A percentile compares a stretch with the other conserved stretches of the same genome.
phyloP scores from a whole-genome alignment of 2,113 vertebrate genomes.

The Diglossa brunneiventris region DNA sequence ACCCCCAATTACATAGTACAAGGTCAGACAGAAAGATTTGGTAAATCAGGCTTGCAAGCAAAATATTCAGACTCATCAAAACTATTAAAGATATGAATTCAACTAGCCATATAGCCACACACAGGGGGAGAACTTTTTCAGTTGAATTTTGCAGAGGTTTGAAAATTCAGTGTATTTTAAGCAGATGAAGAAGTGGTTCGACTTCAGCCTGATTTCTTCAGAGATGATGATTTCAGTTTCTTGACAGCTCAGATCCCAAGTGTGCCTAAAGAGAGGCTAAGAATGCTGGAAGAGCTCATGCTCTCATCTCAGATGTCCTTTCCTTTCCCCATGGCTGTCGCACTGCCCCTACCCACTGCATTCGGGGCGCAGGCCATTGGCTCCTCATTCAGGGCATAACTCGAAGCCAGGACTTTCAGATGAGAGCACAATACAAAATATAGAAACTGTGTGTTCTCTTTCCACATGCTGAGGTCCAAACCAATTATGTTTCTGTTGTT shows the following conservation, averaged over 20 bases:
- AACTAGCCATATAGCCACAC: not conserved
- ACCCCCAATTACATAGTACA: not conserved
- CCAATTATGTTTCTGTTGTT: not conserved
- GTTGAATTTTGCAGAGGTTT: not conserved
- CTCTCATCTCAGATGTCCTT: not conserved
- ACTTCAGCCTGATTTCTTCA: not conserved
- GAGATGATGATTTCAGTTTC: not conserved
- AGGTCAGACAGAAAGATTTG: not conserved
- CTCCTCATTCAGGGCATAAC: not conserved
- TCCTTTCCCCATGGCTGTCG: accelerated
- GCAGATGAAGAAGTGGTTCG: not conserved
- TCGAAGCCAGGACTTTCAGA: not conserved
- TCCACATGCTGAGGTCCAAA: not conserved
- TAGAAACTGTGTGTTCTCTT: not conserved
- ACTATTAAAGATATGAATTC: not conserved
- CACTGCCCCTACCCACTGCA: not conserved
- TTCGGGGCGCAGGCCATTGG: not conserved
- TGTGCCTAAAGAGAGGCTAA: not conserved
- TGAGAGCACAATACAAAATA: not conserved
- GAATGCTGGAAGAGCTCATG: not conserved
- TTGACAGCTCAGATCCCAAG: not conserved
- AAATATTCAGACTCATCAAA: not conserved
- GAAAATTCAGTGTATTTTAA: not conserved
- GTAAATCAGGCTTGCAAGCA: not conserved
- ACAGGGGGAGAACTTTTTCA: not conserved